Evolutionary conservation across 2,797 vertebrate genomes (phyloP).

Genomic region (Emydoidea blandingii): DNA sequence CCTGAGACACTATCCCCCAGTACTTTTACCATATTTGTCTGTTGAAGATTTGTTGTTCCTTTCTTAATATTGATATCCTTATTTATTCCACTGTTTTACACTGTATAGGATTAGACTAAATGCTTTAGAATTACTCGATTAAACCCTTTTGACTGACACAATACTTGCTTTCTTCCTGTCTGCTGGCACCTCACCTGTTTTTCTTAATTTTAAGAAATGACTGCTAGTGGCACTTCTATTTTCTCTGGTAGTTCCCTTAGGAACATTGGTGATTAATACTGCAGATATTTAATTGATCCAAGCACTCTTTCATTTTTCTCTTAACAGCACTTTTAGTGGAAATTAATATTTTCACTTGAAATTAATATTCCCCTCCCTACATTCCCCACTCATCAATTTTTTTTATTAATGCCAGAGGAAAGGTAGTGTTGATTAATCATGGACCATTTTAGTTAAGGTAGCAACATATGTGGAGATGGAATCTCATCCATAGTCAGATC

Average conservation of each 20-base stretch:
- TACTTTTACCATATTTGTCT: not conserved
- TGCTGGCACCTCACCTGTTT: not conserved
- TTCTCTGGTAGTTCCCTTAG: constrained; percentile 16
- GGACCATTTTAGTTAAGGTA: constrained; percentile 5
- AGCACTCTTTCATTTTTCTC: not conserved
- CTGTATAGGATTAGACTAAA: not conserved
- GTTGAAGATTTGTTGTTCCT: not conserved
- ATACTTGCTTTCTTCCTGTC: not conserved
- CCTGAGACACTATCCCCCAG: not conserved
- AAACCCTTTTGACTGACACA: not conserved
- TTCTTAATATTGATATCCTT: not conserved
- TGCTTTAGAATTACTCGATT: not conserved
- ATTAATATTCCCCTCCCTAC: constrained; percentile 16
- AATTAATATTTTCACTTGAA: constrained; percentile 9
- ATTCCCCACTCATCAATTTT: not conserved
- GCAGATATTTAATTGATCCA: constrained; percentile 19
- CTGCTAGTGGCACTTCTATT: constrained; percentile 23
- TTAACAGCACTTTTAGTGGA: not conserved
- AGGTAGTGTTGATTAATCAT: constrained; percentile 14
- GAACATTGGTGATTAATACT: constrained; percentile 12
- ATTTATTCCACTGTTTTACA: not conserved
- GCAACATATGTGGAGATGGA: constrained; percentile 1
- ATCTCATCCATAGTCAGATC: not conserved
- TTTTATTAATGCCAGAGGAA: constrained; percentile 14
- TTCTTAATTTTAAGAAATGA: not conserved